Evolutionary conservation across 2,113 vertebrate genomes (phyloP).

Genomic region (Vidua chalybeata): DNA sequence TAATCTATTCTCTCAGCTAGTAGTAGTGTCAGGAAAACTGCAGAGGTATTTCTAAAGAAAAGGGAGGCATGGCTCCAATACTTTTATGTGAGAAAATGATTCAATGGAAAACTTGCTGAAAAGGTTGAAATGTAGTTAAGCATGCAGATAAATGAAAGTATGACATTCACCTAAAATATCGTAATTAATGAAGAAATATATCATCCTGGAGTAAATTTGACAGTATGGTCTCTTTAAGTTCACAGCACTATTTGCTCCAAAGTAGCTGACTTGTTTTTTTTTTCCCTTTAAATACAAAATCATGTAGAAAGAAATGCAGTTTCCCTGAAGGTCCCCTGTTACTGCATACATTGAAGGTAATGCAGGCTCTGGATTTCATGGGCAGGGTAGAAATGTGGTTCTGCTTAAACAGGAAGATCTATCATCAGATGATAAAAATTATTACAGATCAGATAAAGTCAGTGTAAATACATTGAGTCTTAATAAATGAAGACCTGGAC

Average conservation of each 20-base stretch:
- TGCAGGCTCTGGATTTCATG: neutral
- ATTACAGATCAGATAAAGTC: neutral
- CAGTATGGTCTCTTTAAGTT: neutral
- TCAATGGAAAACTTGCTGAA: neutral
- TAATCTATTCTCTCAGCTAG: slow-evolving; percentile 7
- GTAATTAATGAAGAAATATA: neutral
- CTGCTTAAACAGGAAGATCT: neutral
- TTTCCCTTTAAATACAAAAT: neutral
- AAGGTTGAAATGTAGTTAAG: neutral
- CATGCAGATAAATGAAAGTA: neutral
- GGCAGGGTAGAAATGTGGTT: neutral
- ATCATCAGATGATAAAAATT: neutral
- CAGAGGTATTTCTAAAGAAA: slow-evolving; percentile 17
- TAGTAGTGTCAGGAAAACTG: neutral
- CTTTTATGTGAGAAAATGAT: neutral
- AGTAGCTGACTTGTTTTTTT: neutral
- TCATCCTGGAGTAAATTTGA: neutral
- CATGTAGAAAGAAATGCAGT: neutral
- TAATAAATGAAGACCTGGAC: neutral
- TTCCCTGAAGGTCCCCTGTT: neutral
- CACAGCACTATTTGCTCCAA: neutral
- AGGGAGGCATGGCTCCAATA: neutral
- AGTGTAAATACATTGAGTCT: neutral
- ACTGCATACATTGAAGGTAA: neutral
- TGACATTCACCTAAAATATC: neutral